Conservation (phyloP, 1,140 invertebrate genomes). For the Kradibia gibbosae region DNA sequence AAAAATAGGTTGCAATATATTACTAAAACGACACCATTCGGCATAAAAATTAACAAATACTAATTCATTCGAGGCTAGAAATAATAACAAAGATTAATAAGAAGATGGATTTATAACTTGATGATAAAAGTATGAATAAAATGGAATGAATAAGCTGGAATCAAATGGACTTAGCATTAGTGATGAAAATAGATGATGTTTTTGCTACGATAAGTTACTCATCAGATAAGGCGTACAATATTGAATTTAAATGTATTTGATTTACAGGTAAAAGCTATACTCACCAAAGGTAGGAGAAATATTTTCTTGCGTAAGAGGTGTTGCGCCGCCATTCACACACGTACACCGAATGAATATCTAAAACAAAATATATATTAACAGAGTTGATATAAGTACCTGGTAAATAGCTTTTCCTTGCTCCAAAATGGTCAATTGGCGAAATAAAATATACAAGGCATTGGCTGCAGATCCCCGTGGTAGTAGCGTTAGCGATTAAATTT, state of each 20-base stretch:
- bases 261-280: slow-evolving; percentile 48
- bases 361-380: slow-evolving; percentile 13
- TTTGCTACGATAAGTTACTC: not conserved
- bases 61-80: slow-evolving; percentile 92
- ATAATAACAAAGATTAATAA: slow-evolving; percentile 43
- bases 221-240: not conserved
- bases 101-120: not conserved
- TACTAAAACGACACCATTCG: slow-evolving; percentile 97
- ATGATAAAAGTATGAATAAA: not conserved
- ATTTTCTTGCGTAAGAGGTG: slow-evolving; percentile 83
- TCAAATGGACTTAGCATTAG: no score
- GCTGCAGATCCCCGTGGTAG: not conserved
- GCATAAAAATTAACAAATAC: slow-evolving; percentile 99
- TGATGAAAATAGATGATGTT: no score
- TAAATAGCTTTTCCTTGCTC: not conserved
- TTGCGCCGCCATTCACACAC: slow-evolving; percentile 77
- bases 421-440: no score
- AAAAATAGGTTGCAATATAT: slow-evolving; percentile 95
- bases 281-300: slow-evolving; percentile 88
- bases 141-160: no score
- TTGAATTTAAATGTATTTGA: not conserved
- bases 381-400: not conserved
- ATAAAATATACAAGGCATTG: not conserved
- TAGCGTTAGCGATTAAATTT: not conserved
- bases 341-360: slow-evolving; percentile 33